Evolutionary conservation across 1,140 invertebrate species (phyloP).

Genomic region (Holcopasites calliopsidis): DNA sequence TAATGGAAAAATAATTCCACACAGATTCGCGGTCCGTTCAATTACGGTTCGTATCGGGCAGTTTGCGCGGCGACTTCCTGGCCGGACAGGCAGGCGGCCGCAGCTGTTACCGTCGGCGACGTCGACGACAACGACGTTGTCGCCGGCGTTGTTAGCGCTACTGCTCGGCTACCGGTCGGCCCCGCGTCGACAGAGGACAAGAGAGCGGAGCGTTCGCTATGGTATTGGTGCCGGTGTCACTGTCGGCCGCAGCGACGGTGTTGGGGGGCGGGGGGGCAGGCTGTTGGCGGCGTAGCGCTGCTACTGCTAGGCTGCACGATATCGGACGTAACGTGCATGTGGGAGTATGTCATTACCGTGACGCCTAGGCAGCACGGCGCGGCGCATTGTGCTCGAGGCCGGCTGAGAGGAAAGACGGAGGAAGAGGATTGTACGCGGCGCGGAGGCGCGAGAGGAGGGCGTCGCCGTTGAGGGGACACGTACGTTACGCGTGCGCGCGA

Average conservation of each 20-base stretch:
- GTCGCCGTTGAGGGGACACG: conserved; percentile 50
- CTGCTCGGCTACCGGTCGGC: conserved; percentile 29
- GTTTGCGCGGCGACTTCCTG: conserved; percentile 50
- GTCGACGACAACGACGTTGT: conserved; percentile 28
- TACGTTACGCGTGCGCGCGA: conserved; percentile 68
- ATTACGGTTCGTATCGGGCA: conserved; percentile 50
- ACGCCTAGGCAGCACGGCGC: conserved; percentile 72
- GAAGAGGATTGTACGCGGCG: conserved; percentile 32
- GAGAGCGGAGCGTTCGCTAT: neutral
- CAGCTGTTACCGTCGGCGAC: conserved; percentile 57
- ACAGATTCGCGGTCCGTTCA: conserved; percentile 56
- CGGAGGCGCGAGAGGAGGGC: conserved; percentile 45
- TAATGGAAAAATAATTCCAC: neutral
- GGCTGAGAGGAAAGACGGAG: conserved; percentile 57
- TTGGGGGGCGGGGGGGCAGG: neutral
- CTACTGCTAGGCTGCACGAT: conserved; percentile 56
- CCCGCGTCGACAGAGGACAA: neutral
- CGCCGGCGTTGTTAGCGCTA: conserved; percentile 9
- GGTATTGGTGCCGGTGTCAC: conserved; percentile 48
- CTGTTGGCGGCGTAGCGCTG: conserved; percentile 33
- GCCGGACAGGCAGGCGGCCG: conserved; percentile 53
- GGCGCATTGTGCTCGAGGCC: conserved; percentile 69
- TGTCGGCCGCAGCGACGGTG: conserved; percentile 50
- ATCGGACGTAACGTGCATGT: conserved; percentile 64
- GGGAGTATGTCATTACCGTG: conserved; percentile 75